Base-by-base conservation (phyloP, 2,113 vertebrate genomes). In the Emydura subglobosa region DNA sequence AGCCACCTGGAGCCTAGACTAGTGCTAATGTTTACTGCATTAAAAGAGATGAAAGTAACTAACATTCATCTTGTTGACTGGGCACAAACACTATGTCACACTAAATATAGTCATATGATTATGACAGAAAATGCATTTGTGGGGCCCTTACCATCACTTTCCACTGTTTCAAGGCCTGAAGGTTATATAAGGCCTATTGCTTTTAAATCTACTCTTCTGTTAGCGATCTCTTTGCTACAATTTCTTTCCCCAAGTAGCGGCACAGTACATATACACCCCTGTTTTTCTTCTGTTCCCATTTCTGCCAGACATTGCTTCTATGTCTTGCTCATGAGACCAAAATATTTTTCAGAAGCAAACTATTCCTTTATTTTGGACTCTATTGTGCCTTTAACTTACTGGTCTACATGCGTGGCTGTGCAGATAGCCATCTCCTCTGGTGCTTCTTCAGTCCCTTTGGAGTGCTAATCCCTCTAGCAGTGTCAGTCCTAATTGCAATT, bases 21-120 rank as follows among this genome's bases (percentile, higher is more conserved):
- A 91, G 93, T 19, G 7, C 47, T 91, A 96, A 92, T 97, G 96
- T 97, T 97, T 97, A 97, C 82, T 74, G 91, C 86, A 92, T 25
- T n/a, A 31, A 0, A 1, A 17, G 96, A 96, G 92, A 96, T 44
- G 89, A 95, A 97, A 94, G 42, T 94, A 96, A 96, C 95, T 93
- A 96, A 95, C 97, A 97, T 97, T 94, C 96, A 97, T 97, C 97
- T 97, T 97, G 95, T 96, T 97, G 96, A 96, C 95, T 94, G 93
- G 87, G 89, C 90, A 86, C 92, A 95, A 97, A 97, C 96, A 96
- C 89, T 78, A 47, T 10, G 25, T 47, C 74, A 78, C 44, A 47
- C 42, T 47, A 47, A 78, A 47, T 78, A 78, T 27, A 78, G 42
- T 74, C 39, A 74, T 74, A 42, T 74, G 39, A 74, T 47, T 78